Evolutionary conservation across 2,113 vertebrate genomes (phyloP).

Genomic region (Xiphorhynchus elegans): DNA sequence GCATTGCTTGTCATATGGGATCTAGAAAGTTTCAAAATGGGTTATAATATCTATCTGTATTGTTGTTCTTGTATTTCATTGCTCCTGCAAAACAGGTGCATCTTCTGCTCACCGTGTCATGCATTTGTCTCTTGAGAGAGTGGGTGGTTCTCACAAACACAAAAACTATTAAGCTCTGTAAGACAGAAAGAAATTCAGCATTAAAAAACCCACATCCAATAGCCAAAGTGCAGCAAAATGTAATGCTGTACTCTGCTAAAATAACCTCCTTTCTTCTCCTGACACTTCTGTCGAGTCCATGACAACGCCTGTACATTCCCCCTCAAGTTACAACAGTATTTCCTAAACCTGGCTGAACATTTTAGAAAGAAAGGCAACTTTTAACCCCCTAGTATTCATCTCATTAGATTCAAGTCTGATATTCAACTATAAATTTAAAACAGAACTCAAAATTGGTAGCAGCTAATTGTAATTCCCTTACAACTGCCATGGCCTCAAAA

Average conservation of each 20-base stretch:
- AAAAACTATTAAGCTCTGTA: background rate
- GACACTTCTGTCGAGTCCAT: background rate
- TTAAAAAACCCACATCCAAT: background rate
- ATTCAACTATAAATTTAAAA: background rate
- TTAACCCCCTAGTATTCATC: background rate
- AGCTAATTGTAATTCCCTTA: background rate
- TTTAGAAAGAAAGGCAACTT: background rate
- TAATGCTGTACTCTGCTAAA: background rate
- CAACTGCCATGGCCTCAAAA: background rate
- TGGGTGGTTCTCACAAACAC: slow-evolving; percentile 52
- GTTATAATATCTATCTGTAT: background rate
- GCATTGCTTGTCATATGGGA: background rate
- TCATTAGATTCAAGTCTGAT: background rate
- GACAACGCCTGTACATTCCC: background rate
- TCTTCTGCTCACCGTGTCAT: background rate
- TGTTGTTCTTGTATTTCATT: background rate
- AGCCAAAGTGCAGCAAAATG: background rate
- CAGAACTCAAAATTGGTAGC: background rate
- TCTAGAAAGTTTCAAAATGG: background rate
- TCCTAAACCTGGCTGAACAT: background rate
- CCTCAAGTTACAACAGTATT: background rate
- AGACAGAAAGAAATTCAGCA: slow-evolving; percentile 12
- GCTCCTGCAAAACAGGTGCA: slow-evolving; percentile 14
- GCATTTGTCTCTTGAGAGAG: slow-evolving; percentile 13
- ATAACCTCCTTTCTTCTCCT: background rate